These are phyloP conservation scores for Lochmaea capreae DNA, from an alignment of 2,888 invertebrate species.

Conservation along the genomic window DNA sequence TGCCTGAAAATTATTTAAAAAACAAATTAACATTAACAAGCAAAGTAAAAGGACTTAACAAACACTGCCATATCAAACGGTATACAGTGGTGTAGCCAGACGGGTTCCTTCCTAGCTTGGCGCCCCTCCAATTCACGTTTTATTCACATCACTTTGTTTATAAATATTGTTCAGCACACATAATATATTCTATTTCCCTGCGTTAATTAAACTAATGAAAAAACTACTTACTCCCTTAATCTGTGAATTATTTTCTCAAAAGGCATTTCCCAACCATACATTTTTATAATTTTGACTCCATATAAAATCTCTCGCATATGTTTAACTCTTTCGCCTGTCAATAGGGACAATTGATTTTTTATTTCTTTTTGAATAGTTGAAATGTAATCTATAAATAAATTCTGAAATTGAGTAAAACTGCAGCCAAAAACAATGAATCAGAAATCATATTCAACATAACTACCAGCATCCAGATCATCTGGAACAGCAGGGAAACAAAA, in stretches of 20 bases:
- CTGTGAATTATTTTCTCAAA: slow-evolving; percentile 73
- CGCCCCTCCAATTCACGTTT: no score
- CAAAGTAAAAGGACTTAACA: not conserved
- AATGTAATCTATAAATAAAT: slow-evolving; percentile 62
- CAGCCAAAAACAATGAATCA: no score
- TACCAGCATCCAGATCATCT: no score
- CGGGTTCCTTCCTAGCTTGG: no score
- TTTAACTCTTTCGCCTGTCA: slow-evolving; percentile 75
- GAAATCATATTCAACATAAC: no score
- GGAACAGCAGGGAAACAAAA: no score
- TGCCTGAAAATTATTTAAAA: slow-evolving; percentile 45
- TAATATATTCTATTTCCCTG: no score
- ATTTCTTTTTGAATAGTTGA: slow-evolving; percentile 65
- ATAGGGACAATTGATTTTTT: slow-evolving; percentile 64
- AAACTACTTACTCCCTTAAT: slow-evolving; percentile 69
- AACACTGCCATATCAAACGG: no score
- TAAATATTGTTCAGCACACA: no score
- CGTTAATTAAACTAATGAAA: not conserved
- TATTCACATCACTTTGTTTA: no score
- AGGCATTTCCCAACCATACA: slow-evolving; percentile 83
- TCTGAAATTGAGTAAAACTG: slow-evolving; percentile 43
- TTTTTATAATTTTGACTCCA: slow-evolving; percentile 81
- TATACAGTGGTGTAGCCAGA: no score
- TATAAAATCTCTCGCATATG: slow-evolving; percentile 80
- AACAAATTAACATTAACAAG: no score